Conservation (phyloP, 2,113 vertebrate genomes). For the Pandion haliaetus region DNA sequence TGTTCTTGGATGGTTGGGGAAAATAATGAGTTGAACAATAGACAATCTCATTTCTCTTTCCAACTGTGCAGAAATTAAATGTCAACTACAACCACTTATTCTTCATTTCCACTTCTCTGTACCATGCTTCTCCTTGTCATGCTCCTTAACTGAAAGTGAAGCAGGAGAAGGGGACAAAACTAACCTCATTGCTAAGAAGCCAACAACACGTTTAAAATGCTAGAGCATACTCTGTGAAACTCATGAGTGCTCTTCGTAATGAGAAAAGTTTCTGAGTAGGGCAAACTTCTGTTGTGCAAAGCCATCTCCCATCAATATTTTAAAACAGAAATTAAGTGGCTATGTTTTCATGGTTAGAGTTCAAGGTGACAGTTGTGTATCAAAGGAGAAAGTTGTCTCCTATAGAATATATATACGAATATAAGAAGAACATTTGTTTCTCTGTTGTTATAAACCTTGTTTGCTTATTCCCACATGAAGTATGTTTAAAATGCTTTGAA, state of each 20-base stretch:
- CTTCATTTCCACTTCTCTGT: conserved; percentile 50
- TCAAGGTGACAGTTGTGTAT: neutral
- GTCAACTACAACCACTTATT: conserved; percentile 47
- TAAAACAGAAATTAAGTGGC: neutral
- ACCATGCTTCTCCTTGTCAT: conserved; percentile 8
- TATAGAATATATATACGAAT: neutral
- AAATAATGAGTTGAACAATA: conserved; percentile 38
- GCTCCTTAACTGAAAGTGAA: conserved; percentile 50
- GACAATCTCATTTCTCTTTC: conserved; percentile 58
- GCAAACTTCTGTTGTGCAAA: neutral
- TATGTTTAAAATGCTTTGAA: neutral
- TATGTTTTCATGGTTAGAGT: neutral
- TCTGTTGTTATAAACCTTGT: neutral
- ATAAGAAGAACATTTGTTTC: neutral
- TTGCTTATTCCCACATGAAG: neutral
- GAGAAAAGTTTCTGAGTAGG: conserved; percentile 4
- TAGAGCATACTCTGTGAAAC: neutral
- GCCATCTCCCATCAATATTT: neutral
- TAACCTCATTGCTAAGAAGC: neutral
- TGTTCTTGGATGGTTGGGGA: neutral
- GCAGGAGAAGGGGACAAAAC: neutral
- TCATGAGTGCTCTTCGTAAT: neutral
- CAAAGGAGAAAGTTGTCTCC: neutral
- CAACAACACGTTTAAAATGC: conserved; percentile 42
- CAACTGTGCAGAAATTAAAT: conserved; percentile 61